phyloP scores from a whole-genome alignment of 2,888 invertebrate species.

The Oasisia sp. region DNA sequence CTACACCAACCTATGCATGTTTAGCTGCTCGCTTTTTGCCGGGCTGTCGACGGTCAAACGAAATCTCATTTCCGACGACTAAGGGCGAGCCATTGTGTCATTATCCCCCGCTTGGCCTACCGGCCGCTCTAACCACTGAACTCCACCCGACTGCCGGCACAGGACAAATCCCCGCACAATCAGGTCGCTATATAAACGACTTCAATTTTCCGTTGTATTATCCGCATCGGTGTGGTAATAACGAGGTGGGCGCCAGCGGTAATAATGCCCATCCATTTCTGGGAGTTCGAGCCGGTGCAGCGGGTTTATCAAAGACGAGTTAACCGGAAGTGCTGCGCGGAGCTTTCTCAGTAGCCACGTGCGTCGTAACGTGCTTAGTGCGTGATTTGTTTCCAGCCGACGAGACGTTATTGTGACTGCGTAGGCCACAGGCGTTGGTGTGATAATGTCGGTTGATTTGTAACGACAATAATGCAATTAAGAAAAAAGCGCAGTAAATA shows the following conservation, averaged over 20 bases:
- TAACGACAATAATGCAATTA: slow-evolving; percentile 4
- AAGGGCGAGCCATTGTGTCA: background rate
- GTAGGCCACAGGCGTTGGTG: background rate
- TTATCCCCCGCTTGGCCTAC: background rate
- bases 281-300: background rate
- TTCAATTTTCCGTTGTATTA: slow-evolving; percentile 17
- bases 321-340: background rate
- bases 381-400: background rate
- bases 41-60: background rate
- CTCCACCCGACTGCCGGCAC: background rate
- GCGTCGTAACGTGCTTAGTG: background rate
- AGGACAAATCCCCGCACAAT: background rate
- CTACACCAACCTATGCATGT: background rate
- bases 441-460: background rate
- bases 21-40: background rate
- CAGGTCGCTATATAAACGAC: background rate
- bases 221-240: background rate
- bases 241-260: background rate
- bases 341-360: background rate
- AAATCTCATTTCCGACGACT: background rate
- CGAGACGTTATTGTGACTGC: background rate
- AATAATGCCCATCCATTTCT: background rate
- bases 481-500: background rate
- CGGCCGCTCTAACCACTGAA: background rate
- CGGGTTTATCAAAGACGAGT: background rate